These are phyloP conservation scores for Halesus radiatus DNA, from an alignment of 1,140 invertebrate species.

Conservation along the genomic window DNA sequence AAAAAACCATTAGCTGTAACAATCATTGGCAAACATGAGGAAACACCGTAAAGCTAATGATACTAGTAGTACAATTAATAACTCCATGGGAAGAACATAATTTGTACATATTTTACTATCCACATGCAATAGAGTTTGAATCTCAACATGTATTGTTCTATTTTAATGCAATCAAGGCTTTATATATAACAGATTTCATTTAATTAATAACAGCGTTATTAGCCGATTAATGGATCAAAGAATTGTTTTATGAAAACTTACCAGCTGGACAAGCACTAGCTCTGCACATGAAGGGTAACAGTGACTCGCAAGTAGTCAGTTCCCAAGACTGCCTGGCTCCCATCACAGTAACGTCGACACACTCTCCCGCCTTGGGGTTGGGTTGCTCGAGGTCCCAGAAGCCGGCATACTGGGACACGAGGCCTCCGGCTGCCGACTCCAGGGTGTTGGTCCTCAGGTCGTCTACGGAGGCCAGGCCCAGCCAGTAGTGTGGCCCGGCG, in stretches of 20 bases:
- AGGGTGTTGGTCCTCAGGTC: constrained; percentile 93
- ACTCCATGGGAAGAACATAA: too few relatives aligned
- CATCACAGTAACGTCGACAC: constrained; percentile 85
- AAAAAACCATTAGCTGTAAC: too few relatives aligned
- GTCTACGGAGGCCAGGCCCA: constrained; percentile 90
- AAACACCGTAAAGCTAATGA: too few relatives aligned
- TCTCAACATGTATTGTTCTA: too few relatives aligned
- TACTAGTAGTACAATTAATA: too few relatives aligned
- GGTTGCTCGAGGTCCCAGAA: constrained; percentile 92
- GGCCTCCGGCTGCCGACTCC: constrained; percentile 90
- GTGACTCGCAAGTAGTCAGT: constrained; percentile 91
- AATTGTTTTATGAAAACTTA: constrained; percentile 61
- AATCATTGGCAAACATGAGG: too few relatives aligned
- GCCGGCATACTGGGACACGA: constrained; percentile 94
- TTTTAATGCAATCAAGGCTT: too few relatives aligned
- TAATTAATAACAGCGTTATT: too few relatives aligned
- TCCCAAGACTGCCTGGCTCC: constrained; percentile 92
- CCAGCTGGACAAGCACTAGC: constrained; percentile 91
- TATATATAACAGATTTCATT: too few relatives aligned
- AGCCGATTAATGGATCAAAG: too few relatives aligned
- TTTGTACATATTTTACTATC: too few relatives aligned
- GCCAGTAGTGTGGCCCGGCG: constrained; percentile 82
- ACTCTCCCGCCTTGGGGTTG: constrained; percentile 87
- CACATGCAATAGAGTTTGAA: too few relatives aligned
- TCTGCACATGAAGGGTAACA: constrained; percentile 95